Evolutionary conservation across 2,888 invertebrate species (phyloP), one percentile per base, ranked within the genome.

Genomic region (Strigamia maritima): DNA sequence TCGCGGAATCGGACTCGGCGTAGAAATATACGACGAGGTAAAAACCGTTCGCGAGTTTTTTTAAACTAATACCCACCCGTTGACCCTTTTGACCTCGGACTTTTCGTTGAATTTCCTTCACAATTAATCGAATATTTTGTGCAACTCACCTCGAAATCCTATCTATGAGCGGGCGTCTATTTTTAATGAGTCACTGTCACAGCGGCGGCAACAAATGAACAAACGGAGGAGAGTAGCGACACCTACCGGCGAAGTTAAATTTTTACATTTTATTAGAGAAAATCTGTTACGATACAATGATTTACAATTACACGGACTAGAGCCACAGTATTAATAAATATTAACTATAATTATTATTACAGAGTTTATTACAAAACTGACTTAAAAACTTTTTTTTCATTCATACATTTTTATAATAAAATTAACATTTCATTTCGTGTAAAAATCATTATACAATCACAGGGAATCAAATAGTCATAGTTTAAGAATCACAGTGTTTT

Each of bases 371-470:
- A 65, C 60, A 70, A 26, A n/a, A 70, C 24, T 28, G 10, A 28
- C 24, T 70, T n/a, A 12, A 70, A 70, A 70, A 70, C 19, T 2
- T 16, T 26, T 60, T 22, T n/a, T n/a, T 70, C 28, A 70, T 70
- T 28, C 70, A 70, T 70, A 26, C 70, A 26, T 26, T 70, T 70
- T 70, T 14, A 70, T 70, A 24, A 70, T 70, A 70, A 70, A 70
- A 70, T 70, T 70, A 70, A 70, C 6, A 35, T 26, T 70, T 70
- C 14, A 70, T 70, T 70, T 70, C n/a, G 70, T 70, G n/a, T 26
- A 70, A 70, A 70, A 70, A 70, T 70, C n/a, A 70, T 28, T 70
- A n/a, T n/a, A 70, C 26, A 70, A 70, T 70, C 70, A 70, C 70
- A 70, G 70, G 70, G 70, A 26, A 70, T 49, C 49, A 49, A 49